A percentile compares a stretch with the other conserved stretches of the same genome.
These are phyloP conservation scores for Hyperoplus lanceolatus DNA, from an alignment of 2,797 vertebrate species.

Conservation along the genomic window DNA sequence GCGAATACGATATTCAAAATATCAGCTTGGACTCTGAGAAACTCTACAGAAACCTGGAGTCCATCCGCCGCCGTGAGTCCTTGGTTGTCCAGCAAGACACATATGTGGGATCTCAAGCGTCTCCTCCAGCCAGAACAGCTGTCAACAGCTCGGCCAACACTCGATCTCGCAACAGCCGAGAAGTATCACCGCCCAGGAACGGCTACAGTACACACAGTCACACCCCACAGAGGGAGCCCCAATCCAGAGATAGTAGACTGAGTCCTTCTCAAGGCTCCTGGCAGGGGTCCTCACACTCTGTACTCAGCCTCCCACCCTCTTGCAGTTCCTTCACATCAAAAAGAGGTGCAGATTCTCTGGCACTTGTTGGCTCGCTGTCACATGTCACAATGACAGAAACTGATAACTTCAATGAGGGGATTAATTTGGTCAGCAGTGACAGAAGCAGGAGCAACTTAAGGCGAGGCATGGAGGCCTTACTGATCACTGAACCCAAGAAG, in stretches of 20 bases:
- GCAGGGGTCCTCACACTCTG: slow-evolving; percentile 80
- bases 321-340: slow-evolving; percentile 67
- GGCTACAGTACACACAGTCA: slow-evolving; percentile 59
- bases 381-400: slow-evolving; percentile 55
- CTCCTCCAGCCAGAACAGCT: slow-evolving; percentile 63
- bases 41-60: slow-evolving; percentile 85
- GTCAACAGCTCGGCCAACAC: slow-evolving; percentile 67
- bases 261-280: slow-evolving; percentile 81
- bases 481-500: slow-evolving; percentile 81
- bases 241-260: slow-evolving; percentile 60
- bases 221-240: slow-evolving; percentile 57
- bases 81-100: slow-evolving; percentile 61
- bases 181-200: slow-evolving; percentile 76
- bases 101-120: slow-evolving; percentile 64
- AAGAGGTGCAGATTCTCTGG: slow-evolving; percentile 42
- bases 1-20: slow-evolving; percentile 34
- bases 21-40: slow-evolving; percentile 86
- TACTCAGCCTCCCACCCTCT: slow-evolving; percentile 70
- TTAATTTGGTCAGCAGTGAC: slow-evolving; percentile 32
- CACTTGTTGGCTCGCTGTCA: slow-evolving; percentile 42
- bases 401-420: slow-evolving; percentile 19
- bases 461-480: slow-evolving; percentile 78
- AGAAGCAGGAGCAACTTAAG: slow-evolving; percentile 81
- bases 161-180: slow-evolving; percentile 68
- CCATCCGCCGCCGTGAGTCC: slow-evolving; percentile 78